Evolutionary conservation across 2,888 invertebrate species (phyloP).

Genomic region (Oligia fasciuncula): DNA sequence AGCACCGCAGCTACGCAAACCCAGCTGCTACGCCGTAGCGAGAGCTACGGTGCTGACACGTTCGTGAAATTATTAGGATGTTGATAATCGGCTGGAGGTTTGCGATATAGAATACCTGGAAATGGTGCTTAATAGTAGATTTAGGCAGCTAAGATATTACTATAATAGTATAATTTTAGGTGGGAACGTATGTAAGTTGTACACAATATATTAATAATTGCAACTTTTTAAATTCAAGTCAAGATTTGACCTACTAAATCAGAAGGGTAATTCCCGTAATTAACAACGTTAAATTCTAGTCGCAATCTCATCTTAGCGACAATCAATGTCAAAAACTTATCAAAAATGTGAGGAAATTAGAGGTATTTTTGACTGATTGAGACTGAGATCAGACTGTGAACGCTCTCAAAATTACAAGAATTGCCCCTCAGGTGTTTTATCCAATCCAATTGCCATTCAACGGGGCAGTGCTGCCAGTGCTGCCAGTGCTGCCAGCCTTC

Average conservation of each 20-base stretch:
- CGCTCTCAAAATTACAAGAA: no score
- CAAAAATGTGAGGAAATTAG: no score
- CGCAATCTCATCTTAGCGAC: no score
- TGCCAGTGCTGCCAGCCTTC: background rate
- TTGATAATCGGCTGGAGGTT: slow-evolving; percentile 21
- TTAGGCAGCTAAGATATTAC: background rate
- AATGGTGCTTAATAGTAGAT: background rate
- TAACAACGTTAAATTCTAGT: no score
- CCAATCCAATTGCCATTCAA: background rate
- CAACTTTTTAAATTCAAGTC: background rate
- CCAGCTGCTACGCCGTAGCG: slow-evolving; percentile 55
- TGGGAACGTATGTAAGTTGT: background rate
- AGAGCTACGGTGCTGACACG: slow-evolving; percentile 42
- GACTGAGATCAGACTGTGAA: no score
- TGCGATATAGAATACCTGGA: slow-evolving; percentile 10
- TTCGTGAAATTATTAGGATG: slow-evolving; percentile 46
- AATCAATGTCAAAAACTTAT: no score
- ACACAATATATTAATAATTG: background rate
- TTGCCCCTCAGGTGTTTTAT: background rate
- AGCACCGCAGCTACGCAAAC: slow-evolving; percentile 53
- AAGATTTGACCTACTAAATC: background rate
- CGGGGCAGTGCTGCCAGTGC: background rate
- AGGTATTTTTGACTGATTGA: no score
- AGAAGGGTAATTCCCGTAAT: no score
- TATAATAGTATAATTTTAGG: background rate